These are phyloP conservation scores for Raillietiella orientalis DNA, from an alignment of 2,888 invertebrate genomes.

Conservation along the genomic window DNA sequence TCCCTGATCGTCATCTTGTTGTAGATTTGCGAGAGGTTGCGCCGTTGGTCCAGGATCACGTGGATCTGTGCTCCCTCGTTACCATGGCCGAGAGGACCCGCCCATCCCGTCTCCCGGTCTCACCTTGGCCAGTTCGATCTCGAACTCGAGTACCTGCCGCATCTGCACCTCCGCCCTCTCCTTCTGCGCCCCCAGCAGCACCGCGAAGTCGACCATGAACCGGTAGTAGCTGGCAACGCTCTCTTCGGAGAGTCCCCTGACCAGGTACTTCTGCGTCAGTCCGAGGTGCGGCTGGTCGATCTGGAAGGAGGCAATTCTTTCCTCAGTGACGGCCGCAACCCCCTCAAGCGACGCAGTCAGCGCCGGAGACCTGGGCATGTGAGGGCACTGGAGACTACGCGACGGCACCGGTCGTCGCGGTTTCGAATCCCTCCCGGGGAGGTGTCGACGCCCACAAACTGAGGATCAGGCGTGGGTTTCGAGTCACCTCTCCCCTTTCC, in stretches of 20 bases:
- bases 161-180: conserved; percentile 31
- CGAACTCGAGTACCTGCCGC: conserved; percentile 46
- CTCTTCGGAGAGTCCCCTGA: conserved; percentile 46
- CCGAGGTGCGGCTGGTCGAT: conserved; percentile 60
- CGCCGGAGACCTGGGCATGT: too few species aligned
- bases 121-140: conserved; percentile 68
- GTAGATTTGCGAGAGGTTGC: conserved; percentile 66
- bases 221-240: conserved; percentile 29
- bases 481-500: too few species aligned
- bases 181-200: conserved; percentile 45
- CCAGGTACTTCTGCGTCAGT: conserved; percentile 47
- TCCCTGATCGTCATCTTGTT: conserved; percentile 48
- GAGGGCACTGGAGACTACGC: too few species aligned
- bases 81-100: too few species aligned
- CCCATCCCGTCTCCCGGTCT: too few species aligned
- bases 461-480: too few species aligned
- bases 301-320: conserved; percentile 19
- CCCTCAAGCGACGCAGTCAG: too few species aligned
- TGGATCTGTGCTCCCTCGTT: too few species aligned
- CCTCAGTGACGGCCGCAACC: too few species aligned
- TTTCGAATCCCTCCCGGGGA: too few species aligned
- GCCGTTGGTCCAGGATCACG: conserved; percentile 68
- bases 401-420: too few species aligned
- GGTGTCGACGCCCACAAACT: too few species aligned
- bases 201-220: conserved; percentile 38